phyloP scores from a whole-genome alignment of 2,797 vertebrate genomes.

The Ptychadena robeensis region DNA sequence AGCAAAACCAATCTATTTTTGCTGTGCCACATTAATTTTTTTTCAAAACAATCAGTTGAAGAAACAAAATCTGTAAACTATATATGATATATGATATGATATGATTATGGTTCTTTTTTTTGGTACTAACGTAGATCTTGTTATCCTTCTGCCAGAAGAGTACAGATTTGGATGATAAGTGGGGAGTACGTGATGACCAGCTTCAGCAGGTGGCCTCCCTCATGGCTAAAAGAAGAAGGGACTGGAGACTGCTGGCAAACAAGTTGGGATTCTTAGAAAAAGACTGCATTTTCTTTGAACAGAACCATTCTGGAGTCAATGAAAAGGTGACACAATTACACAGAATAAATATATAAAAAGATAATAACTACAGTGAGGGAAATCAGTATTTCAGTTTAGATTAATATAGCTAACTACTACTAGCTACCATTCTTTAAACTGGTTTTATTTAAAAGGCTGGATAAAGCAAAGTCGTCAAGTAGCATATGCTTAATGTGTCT shows the following conservation, averaged over 20 bases:
- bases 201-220: slow-evolving; percentile 55
- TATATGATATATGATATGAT: too few relatives aligned
- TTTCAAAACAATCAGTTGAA: too few relatives aligned
- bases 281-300: slow-evolving; percentile 55
- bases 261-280: slow-evolving; percentile 61
- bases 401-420: too few relatives aligned
- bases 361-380: neutral
- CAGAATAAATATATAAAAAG: neutral
- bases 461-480: too few relatives aligned
- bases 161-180: neutral
- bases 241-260: slow-evolving; percentile 62
- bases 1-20: too few relatives aligned
- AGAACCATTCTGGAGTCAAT: slow-evolving; percentile 29
- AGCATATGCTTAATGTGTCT: too few relatives aligned
- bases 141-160: slow-evolving; percentile 16
- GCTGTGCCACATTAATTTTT: too few relatives aligned
- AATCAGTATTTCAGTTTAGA: too few relatives aligned
- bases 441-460: too few relatives aligned
- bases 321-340: slow-evolving; percentile 55
- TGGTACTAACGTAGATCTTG: neutral
- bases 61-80: too few relatives aligned
- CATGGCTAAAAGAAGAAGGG: slow-evolving; percentile 53
- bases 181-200: slow-evolving; percentile 45
- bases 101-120: neutral
- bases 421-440: too few relatives aligned